These are phyloP conservation scores for Cherax destructor DNA, from an alignment of 1,140 invertebrate genomes.

Conservation along the genomic window DNA sequence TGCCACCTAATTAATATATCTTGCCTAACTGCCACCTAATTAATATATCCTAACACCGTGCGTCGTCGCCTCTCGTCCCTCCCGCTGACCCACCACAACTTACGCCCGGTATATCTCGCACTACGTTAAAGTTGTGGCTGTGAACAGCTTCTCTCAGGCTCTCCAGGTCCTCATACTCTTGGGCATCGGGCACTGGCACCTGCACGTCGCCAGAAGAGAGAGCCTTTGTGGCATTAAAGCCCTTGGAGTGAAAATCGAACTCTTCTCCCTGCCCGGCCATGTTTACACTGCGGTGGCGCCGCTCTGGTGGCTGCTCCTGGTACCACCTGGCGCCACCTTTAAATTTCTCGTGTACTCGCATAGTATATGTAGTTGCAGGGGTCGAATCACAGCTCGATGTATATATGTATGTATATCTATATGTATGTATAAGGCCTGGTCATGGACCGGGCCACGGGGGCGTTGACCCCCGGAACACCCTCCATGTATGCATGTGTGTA, in stretches of 20 bases:
- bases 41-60: background rate
- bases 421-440: too few species aligned
- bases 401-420: too few species aligned
- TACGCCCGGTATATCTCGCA: slow-evolving; percentile 55
- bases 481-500: too few species aligned
- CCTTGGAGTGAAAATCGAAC: slow-evolving; percentile 15
- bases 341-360: background rate
- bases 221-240: slow-evolving; percentile 34
- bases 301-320: slow-evolving; percentile 18
- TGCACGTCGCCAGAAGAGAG: slow-evolving; percentile 10
- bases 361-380: too few species aligned
- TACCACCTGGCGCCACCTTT: background rate
- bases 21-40: too few species aligned
- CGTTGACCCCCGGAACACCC: too few species aligned
- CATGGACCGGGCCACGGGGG: too few species aligned
- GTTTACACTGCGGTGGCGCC: slow-evolving; percentile 59
- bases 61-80: background rate
- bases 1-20: too few species aligned
- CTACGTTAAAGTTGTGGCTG: slow-evolving; percentile 41
- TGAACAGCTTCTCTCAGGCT: slow-evolving; percentile 39
- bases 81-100: background rate
- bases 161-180: slow-evolving; percentile 52
- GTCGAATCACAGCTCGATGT: too few species aligned
- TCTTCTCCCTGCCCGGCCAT: slow-evolving; percentile 34
- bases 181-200: slow-evolving; percentile 32